Conservation (phyloP, 2,888 invertebrate species). For the Stenodema calcarata region DNA sequence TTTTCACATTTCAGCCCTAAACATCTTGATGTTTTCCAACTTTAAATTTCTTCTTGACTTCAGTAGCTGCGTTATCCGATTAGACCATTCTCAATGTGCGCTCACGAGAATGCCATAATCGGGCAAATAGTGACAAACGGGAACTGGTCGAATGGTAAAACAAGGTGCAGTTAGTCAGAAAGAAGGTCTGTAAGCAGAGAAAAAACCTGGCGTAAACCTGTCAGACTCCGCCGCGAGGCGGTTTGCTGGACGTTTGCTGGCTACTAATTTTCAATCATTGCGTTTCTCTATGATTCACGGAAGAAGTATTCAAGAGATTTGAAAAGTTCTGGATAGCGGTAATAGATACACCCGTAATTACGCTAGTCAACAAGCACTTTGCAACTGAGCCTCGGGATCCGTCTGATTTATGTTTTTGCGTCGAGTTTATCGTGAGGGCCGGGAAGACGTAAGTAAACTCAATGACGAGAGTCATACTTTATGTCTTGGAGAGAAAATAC, state of each 20-base stretch:
- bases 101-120: no score
- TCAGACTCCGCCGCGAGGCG: neutral
- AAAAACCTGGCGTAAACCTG: neutral
- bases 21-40: no score
- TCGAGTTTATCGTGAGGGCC: neutral
- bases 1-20: no score
- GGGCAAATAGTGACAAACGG: no score
- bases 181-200: neutral
- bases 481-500: no score
- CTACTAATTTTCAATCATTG: neutral
- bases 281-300: neutral
- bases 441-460: no score
- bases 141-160: neutral
- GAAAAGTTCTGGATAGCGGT: neutral
- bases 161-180: neutral
- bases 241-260: neutral
- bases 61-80: no score
- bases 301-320: neutral
- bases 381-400: neutral
- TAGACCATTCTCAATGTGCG: no score
- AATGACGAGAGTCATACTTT: no score
- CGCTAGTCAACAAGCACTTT: neutral
- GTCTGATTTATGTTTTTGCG: neutral
- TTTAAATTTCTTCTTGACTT: no score
- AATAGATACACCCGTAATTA: neutral